Conservation (phyloP, 1,140 invertebrate genomes). For the Metopolophium dirhodum region DNA sequence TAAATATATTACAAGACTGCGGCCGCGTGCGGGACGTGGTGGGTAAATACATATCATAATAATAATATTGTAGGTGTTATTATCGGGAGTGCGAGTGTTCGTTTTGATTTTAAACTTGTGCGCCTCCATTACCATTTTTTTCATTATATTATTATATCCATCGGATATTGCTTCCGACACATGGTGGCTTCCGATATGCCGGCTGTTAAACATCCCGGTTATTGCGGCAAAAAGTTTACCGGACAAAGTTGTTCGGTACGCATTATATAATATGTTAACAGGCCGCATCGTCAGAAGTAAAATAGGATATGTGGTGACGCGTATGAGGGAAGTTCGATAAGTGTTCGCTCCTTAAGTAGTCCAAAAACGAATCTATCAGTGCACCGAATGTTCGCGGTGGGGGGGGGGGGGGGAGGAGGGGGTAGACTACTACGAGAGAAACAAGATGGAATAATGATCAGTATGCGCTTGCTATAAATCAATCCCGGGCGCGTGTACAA, state of each 20-base stretch:
- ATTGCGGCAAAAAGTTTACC: conserved; percentile 10
- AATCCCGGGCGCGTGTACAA: conserved; percentile 26
- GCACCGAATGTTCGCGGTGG: background rate
- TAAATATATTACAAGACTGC: background rate
- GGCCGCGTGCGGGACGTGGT: background rate
- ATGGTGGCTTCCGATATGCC: background rate
- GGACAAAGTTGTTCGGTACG: background rate
- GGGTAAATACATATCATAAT: background rate
- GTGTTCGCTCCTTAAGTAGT: conserved; percentile 13
- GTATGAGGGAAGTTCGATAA: conserved; percentile 1
- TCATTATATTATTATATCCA: background rate
- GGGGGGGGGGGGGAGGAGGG: too few relatives aligned
- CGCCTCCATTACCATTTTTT: background rate
- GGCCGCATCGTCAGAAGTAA: background rate
- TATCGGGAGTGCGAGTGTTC: background rate
- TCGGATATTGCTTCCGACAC: background rate
- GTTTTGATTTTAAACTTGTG: background rate
- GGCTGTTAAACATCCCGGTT: background rate
- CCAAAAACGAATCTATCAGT: conserved; percentile 45
- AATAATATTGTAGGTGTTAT: too few relatives aligned
- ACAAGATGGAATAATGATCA: conserved; percentile 47
- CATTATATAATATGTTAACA: background rate
- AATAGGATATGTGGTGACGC: background rate
- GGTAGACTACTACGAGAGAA: background rate
- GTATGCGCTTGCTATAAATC: conserved; percentile 30